Percentiles rank a stretch among this genome's conserved stretches.
These are phyloP conservation scores for Aphidius gifuensis DNA, from an alignment of 1,140 invertebrate genomes.

Conservation along the genomic window DNA sequence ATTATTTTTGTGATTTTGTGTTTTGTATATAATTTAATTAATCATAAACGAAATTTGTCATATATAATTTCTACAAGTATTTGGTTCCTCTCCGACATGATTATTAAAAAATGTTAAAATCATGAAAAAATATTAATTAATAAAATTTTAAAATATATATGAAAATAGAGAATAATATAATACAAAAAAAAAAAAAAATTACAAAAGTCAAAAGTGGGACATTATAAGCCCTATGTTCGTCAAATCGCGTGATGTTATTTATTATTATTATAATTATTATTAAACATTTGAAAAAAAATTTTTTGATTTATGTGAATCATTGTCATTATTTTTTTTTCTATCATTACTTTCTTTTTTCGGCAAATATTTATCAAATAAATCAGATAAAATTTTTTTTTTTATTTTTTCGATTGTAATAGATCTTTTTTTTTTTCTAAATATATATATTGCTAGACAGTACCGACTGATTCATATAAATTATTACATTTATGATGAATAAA, in stretches of 20 bases:
- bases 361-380: neutral
- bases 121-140: slow-evolving; percentile 5
- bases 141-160: no score
- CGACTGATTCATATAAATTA: slow-evolving; percentile 13
- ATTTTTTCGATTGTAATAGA: neutral
- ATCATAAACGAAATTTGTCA: neutral
- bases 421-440: neutral
- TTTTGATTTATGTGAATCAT: neutral
- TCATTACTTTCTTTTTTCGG: slow-evolving; percentile 11
- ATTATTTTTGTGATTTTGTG: neutral
- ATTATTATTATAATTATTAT: slow-evolving; percentile 10
- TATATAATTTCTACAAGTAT: slow-evolving; percentile 20
- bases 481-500: slow-evolving; percentile 17
- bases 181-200: slow-evolving; percentile 23
- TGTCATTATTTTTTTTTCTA: slow-evolving; percentile 1
- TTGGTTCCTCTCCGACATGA: slow-evolving; percentile 9
- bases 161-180: neutral
- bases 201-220: slow-evolving; percentile 4
- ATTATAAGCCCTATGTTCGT: slow-evolving; percentile 8
- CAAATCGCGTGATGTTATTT: slow-evolving; percentile 17
- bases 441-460: slow-evolving; percentile 6
- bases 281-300: neutral
- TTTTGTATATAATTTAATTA: neutral
- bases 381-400: slow-evolving; percentile 5
- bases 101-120: slow-evolving; percentile 1